Percentiles rank a stretch among this genome's conserved stretches.
phyloP scores from a whole-genome alignment of 2,888 invertebrate species.

The Anagyrus pseudococci region DNA sequence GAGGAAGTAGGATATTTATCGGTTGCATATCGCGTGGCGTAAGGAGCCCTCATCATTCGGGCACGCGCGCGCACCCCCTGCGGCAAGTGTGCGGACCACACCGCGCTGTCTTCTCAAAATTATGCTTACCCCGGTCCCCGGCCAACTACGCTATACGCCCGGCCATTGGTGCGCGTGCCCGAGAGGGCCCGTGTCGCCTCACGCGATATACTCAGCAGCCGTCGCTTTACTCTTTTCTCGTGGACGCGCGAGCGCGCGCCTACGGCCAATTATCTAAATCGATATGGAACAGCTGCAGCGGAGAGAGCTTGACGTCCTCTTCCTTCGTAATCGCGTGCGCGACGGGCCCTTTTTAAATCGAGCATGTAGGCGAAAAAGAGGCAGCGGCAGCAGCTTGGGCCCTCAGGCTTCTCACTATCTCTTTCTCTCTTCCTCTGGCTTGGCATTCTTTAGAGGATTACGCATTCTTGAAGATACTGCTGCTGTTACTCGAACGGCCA shows the following conservation, averaged over 20 bases:
- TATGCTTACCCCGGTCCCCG: not conserved
- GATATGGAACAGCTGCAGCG: slow-evolving; percentile 42
- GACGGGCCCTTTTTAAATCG: too few relatives aligned
- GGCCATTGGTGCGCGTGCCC: too few relatives aligned
- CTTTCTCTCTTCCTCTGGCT: not conserved
- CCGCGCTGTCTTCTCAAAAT: not conserved
- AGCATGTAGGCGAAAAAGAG: not conserved
- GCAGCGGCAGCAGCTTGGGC: slow-evolving; percentile 43
- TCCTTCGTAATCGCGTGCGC: too few relatives aligned
- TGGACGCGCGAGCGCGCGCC: slow-evolving; percentile 43
- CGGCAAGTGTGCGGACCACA: not conserved
- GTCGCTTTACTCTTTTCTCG: not conserved
- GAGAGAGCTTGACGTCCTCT: too few relatives aligned
- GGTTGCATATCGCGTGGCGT: too few relatives aligned
- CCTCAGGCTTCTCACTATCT: not conserved
- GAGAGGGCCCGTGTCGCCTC: not conserved
- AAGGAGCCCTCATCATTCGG: too few relatives aligned
- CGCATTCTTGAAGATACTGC: not conserved
- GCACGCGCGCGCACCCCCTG: too few relatives aligned
- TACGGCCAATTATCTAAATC: slow-evolving; percentile 51
- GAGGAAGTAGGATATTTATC: too few relatives aligned
- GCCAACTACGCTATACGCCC: too few relatives aligned
- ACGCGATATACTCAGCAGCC: not conserved
- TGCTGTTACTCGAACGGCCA: not conserved
- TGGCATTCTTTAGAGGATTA: not conserved